Conservation (phyloP, 2,113 vertebrate species). For the Corythornis cristatus region DNA sequence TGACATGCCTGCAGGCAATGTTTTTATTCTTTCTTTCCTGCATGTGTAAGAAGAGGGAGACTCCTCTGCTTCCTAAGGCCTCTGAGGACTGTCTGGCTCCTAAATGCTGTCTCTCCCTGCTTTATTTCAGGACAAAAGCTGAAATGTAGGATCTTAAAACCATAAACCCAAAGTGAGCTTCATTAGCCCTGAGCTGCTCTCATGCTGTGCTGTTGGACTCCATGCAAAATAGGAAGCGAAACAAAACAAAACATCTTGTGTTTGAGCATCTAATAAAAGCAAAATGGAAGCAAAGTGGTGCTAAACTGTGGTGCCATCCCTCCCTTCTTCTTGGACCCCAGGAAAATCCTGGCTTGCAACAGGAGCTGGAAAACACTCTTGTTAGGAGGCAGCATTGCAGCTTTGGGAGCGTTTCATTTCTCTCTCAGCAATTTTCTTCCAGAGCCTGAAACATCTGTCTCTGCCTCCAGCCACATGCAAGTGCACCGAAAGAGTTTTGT, state of each 20-base stretch:
- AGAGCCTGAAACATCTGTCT: slow-evolving; percentile 40
- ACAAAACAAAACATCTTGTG: not conserved
- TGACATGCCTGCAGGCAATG: slow-evolving; percentile 35
- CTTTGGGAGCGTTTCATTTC: slow-evolving; percentile 18
- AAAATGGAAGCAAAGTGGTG: not conserved
- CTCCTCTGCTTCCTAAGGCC: not conserved
- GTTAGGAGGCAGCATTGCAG: not conserved
- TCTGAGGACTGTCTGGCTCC: not conserved
- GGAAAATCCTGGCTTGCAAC: not conserved
- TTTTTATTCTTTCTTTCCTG: slow-evolving; percentile 30
- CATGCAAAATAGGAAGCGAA: not conserved
- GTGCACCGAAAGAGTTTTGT: slow-evolving; percentile 32
- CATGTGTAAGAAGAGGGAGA: slow-evolving; percentile 5
- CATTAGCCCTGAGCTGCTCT: not conserved
- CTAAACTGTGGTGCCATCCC: not conserved
- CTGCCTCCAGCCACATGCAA: slow-evolving; percentile 43
- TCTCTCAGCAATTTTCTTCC: slow-evolving; percentile 24
- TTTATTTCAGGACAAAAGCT: not conserved
- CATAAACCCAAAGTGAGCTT: not conserved
- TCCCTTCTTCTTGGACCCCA: not conserved
- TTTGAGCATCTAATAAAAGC: not conserved
- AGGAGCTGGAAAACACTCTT: not conserved
- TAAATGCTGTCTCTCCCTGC: not conserved
- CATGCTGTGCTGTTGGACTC: not conserved
- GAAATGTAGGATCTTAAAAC: not conserved